Base-by-base conservation (phyloP, 1,140 invertebrate genomes). In the Drosophila saltans region DNA sequence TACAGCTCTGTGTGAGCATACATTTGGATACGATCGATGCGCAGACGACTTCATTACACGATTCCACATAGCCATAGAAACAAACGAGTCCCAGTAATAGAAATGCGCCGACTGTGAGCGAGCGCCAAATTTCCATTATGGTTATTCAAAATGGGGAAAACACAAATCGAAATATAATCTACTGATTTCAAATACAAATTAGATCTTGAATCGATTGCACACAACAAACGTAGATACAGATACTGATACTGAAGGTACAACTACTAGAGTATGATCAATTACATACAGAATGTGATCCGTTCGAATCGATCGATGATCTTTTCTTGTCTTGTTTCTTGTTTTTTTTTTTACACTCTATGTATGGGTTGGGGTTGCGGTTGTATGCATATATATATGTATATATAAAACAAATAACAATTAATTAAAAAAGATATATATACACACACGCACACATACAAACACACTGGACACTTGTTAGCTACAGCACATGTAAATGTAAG, bases 1-100 rank as follows among this genome's bases (percentile, higher is more conserved):
- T 98, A 93, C 98, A 99, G 28, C 97, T 97, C 89, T 98, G 97
- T 11, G 97, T 98, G 40, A 99, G 94, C 95, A 98, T 97, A 91
- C 98, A 99, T 93, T 98, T 98, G 91, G 97, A 98, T 3, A 99
- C 98, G 28, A 98, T 96, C 85, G 97, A 98, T 56, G 91, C 91
- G 63, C 91, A 92, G 40, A 92, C 91, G 56, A 91, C 67, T 82
- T 92, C 91, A 59, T 92, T 92, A 74, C 91, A 92, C 58, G 91
- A 91, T 55, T 92, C 86, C 80, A 91, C 90, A 28, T 81, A 57
- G 65, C 75, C 80, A 68, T 81, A 91, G 65, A 91, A 91, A 58
- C 72, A 84, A 26, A 80, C 73, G 52, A 81, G 64, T 57, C 83
- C 80, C 57, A 91, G 67, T 57, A 83, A 66, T 59, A 88, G 71